Evolutionary conservation across 2,113 vertebrate genomes (phyloP).

Genomic region (Podarcis muralis): DNA sequence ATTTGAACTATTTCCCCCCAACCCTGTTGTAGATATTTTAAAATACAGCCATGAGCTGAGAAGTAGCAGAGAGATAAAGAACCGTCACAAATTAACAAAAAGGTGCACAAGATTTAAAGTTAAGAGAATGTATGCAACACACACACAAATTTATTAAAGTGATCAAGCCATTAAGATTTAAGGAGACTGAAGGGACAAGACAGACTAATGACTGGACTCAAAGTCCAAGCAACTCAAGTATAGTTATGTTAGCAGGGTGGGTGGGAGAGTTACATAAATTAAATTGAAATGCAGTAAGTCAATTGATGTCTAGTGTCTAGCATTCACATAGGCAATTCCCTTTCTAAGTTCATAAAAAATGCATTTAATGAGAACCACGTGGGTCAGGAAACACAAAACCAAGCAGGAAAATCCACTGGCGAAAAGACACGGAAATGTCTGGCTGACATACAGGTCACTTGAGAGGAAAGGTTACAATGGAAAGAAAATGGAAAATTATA

Average conservation of each 20-base stretch:
- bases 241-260: not conserved
- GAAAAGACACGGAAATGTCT: not conserved
- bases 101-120: not conserved
- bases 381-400: slow-evolving; percentile 1
- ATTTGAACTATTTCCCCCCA: slow-evolving; percentile 9
- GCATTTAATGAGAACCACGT: not conserved
- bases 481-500: slow-evolving; percentile 18
- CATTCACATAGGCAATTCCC: not conserved
- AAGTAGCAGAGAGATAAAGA: not conserved
- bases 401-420: slow-evolving; percentile 11
- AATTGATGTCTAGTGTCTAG: not conserved
- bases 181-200: not conserved
- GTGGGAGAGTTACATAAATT: not conserved
- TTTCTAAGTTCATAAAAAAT: slow-evolving; percentile 5
- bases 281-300: not conserved
- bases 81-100: not conserved
- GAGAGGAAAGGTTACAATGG: slow-evolving; percentile 3
- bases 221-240: not conserved
- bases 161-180: not conserved
- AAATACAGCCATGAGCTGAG: not conserved
- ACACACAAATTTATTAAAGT: not conserved
- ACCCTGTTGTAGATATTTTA: not conserved
- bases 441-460: slow-evolving; percentile 2
- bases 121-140: not conserved
- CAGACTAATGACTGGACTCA: not conserved